Evolutionary conservation across 2,888 invertebrate genomes (phyloP).

Genomic region (Polietes domitor): DNA sequence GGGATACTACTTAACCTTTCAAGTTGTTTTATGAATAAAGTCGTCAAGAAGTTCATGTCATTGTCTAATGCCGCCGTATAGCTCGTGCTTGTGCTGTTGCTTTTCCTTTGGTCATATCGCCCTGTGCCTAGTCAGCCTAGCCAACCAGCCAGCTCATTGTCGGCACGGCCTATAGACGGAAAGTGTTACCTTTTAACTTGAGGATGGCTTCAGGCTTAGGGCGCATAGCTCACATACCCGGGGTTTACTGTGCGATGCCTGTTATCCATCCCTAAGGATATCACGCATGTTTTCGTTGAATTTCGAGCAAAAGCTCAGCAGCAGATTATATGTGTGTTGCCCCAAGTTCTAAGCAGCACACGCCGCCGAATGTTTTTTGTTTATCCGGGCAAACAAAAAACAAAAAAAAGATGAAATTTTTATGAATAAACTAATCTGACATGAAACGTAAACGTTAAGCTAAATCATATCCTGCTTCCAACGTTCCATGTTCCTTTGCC

Average conservation of each 20-base stretch:
- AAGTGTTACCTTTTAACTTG: constrained; percentile 18
- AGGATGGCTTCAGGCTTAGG: background rate
- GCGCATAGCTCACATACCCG: background rate
- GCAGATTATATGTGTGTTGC: background rate
- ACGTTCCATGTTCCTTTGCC: background rate
- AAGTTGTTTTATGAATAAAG: constrained; percentile 62
- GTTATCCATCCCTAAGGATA: constrained; percentile 6
- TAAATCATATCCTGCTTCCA: background rate
- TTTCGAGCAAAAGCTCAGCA: background rate
- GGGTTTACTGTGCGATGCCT: background rate
- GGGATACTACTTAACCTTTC: constrained; percentile 63
- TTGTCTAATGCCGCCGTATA: constrained; percentile 1
- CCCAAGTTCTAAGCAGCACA: background rate
- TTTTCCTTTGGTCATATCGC: background rate
- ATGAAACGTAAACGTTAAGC: constrained; percentile 7
- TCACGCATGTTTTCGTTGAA: constrained; percentile 4
- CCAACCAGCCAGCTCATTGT: background rate
- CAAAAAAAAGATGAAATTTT: background rate
- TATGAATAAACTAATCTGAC: background rate
- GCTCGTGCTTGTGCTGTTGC: background rate
- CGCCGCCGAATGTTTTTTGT: background rate
- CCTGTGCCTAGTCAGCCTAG: background rate
- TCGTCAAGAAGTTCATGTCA: constrained; percentile 36
- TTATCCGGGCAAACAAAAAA: background rate
- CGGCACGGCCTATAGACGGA: background rate